Evolutionary conservation across 2,113 vertebrate species (phyloP), one percentile per base, ranked within the genome.

Genomic region (Ibidorhyncha struthersii): DNA sequence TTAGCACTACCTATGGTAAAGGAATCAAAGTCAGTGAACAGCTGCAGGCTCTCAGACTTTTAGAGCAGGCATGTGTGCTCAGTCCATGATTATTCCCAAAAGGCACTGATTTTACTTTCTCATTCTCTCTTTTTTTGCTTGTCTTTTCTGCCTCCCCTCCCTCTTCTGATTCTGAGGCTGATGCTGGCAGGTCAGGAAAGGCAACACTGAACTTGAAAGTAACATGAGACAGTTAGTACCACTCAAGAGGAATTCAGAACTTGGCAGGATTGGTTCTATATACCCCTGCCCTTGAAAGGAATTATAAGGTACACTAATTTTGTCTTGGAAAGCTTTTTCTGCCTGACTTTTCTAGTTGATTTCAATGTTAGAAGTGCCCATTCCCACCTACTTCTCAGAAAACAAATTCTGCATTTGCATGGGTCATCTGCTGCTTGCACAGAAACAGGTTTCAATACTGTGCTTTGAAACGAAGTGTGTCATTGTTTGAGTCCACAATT

Each of bases 401-500:
- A 94, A 49, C 41, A 87, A 67, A 56, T 49, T 13, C 36, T 81
- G 43, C 32, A n/a, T 94, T 91, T 93, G 38, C 55, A 26, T 70
- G 66, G 78, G 20, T 94, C 45, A 14, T 91, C 73, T 53, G 92
- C 58, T 80, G 61, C 70, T 49, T 76, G 70, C 29, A 40, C 40
- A 88, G 78, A 80, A 91, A 80, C 26, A 67, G 23, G n/a, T 82
- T 94, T 94, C 84, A 87, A 3, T 93, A 26, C 58, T 38, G 27
- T 79, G 66, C 56, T 96, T 96, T 73, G 81, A 92, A 61, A 96
- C 43, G 8, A 40, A 89, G 82, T 47, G 43, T 89, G 77, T 30
- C 45, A 14, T 84, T 89, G 66, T 89, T 85, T 89, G 78, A 95
- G 70, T 90, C 91, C 89, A 89, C 32, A 52, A 12, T 89, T 95